Evolutionary conservation across 2,888 invertebrate species (phyloP), one percentile per base, ranked within the genome.

Genomic region (Cosmorhoe ocellata): DNA sequence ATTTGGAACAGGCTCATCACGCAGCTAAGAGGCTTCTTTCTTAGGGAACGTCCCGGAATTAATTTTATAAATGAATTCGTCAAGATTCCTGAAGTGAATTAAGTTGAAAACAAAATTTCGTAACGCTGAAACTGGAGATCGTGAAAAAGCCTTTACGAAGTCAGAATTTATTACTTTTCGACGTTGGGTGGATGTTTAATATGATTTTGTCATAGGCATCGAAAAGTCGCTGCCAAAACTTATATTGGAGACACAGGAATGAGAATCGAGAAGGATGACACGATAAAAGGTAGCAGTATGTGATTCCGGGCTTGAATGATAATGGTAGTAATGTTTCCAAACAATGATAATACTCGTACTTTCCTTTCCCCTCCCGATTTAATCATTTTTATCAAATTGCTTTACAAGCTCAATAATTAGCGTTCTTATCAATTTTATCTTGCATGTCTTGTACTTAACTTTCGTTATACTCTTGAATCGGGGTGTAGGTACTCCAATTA

Each of bases 41-140:
- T 62, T 65, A 63, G 54, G 61, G 62, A 67, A 64, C 65, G 63
- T 69, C 67, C 58, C 63, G 59, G 62, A 63, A 76, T 77, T 78
- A 76, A 78, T 79, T 76, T 73, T 64, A 69, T 76, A 74, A 81
- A 74, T 76, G 58, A 76, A 79, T 76, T 72, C 67, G 67, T 76
- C 71, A 74, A 72, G 69, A 69, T 69, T 71, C 63, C 63, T 67
- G 54, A 66, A 71, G 64, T 63, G 66, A 78, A 79, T 78, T 75
- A 67, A 64, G 62, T 62, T 60, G 52, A 58, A 71, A 70, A 65
- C 66, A 66, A 70, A 71, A 72, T 72, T 56, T 61, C 52, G 64
- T 61, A 59, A 62, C 45, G 38, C 48, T 58, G 64, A 67, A 69
- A 41, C 3, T 67, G 59, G 61, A 69, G 60, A 63, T 50, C 56